phyloP scores from a whole-genome alignment of 2,888 invertebrate genomes.

The Coenonympha glycerion region DNA sequence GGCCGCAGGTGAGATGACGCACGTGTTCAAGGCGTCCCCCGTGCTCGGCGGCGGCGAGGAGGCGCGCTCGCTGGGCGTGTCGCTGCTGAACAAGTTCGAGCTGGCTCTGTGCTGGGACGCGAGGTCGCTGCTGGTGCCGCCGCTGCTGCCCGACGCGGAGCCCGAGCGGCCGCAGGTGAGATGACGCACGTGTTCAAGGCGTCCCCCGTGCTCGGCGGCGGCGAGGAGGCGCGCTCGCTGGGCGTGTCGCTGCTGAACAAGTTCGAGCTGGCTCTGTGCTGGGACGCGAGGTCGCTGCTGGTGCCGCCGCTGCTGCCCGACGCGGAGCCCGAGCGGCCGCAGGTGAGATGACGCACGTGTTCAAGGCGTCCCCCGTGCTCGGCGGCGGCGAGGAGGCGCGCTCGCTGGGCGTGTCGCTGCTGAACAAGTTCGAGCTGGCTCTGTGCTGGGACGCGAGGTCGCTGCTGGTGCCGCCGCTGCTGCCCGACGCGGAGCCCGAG shows the following conservation, averaged over 20 bases:
- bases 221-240: constrained; percentile 81
- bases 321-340: constrained; percentile 43
- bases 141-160: constrained; percentile 84
- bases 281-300: constrained; percentile 94
- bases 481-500: constrained; percentile 79
- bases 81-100: constrained; percentile 96
- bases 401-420: constrained; percentile 90
- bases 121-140: constrained; percentile 91
- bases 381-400: constrained; percentile 75
- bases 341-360: constrained; percentile 92
- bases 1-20: constrained; percentile 81
- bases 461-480: constrained; percentile 91
- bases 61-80: constrained; percentile 87
- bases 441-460: constrained; percentile 96
- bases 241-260: constrained; percentile 94
- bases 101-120: constrained; percentile 97
- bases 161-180: constrained; percentile 47
- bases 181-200: constrained; percentile 94
- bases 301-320: constrained; percentile 94
- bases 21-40: constrained; percentile 92
- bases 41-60: constrained; percentile 78
- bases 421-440: constrained; percentile 98
- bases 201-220: constrained; percentile 81
- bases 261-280: constrained; percentile 97
- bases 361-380: constrained; percentile 89